Conservation (phyloP, 2,888 invertebrate species). For the Harmothoe impar region DNA sequence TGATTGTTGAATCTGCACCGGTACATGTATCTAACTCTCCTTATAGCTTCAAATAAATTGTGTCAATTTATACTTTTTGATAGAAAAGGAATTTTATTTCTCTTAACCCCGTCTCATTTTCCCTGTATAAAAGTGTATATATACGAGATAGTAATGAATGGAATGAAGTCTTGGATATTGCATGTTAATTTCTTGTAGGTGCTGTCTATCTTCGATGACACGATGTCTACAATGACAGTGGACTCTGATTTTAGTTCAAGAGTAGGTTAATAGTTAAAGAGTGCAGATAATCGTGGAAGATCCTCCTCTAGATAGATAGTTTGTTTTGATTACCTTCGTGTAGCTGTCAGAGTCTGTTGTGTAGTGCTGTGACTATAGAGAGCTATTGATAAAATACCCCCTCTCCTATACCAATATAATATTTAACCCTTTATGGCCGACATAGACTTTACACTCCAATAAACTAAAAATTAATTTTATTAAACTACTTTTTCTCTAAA, state of each 20-base stretch:
- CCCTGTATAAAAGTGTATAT: too few species aligned
- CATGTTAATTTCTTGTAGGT: conserved; percentile 33
- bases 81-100: too few species aligned
- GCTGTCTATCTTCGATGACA: conserved; percentile 42
- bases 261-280: background rate
- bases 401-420: too few species aligned
- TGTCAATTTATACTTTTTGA: too few species aligned
- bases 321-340: background rate
- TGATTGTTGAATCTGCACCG: too few species aligned
- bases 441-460: too few species aligned
- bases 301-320: conserved; percentile 1
- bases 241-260: conserved; percentile 48
- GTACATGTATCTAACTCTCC: too few species aligned
- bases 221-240: conserved; percentile 35
- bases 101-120: too few species aligned
- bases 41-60: too few species aligned
- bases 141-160: background rate
- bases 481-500: too few species aligned
- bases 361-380: background rate
- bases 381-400: background rate
- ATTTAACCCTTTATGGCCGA: too few species aligned
- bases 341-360: background rate
- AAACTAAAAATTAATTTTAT: too few species aligned
- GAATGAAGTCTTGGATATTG: conserved; percentile 1
- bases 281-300: background rate